These are phyloP conservation scores for Oryzias javanicus DNA, from an alignment of 2,113 vertebrate species.

Conservation along the genomic window DNA sequence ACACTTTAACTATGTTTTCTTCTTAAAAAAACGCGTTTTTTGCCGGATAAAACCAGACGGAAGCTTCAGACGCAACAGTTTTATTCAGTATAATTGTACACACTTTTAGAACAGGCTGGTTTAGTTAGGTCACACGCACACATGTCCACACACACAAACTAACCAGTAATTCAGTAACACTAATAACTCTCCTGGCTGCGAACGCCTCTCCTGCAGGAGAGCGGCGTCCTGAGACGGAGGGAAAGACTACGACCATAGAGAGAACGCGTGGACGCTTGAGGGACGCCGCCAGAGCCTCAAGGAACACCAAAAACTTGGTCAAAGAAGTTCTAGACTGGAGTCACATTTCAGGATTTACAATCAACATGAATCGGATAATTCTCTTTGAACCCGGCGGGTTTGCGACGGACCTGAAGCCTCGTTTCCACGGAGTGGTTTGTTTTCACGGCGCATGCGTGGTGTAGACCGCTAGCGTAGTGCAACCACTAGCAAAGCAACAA, in stretches of 20 bases:
- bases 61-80: constrained; percentile 39
- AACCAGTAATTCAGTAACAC: constrained; percentile 44
- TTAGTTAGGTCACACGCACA: constrained; percentile 62
- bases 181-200: constrained; percentile 41
- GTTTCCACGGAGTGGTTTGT: too few species aligned
- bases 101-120: constrained; percentile 71
- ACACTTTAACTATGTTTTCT: not conserved
- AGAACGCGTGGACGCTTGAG: constrained; percentile 15
- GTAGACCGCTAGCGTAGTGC: too few species aligned
- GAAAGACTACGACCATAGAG: constrained; percentile 10
- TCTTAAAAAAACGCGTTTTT: not conserved
- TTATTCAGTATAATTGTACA: constrained; percentile 66
- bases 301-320: not conserved
- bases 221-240: constrained; percentile 13
- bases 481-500: too few species aligned
- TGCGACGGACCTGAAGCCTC: too few species aligned
- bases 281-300: constrained; percentile 14
- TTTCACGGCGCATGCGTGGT: too few species aligned
- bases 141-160: constrained; percentile 39
- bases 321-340: constrained; percentile 9
- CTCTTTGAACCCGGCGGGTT: too few species aligned
- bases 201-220: constrained; percentile 11
- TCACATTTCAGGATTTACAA: constrained; percentile 22
- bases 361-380: too few species aligned
- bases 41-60: not conserved